Conservation (phyloP, 2,113 vertebrate species). For the Oncorhynchus tshawytscha region DNA sequence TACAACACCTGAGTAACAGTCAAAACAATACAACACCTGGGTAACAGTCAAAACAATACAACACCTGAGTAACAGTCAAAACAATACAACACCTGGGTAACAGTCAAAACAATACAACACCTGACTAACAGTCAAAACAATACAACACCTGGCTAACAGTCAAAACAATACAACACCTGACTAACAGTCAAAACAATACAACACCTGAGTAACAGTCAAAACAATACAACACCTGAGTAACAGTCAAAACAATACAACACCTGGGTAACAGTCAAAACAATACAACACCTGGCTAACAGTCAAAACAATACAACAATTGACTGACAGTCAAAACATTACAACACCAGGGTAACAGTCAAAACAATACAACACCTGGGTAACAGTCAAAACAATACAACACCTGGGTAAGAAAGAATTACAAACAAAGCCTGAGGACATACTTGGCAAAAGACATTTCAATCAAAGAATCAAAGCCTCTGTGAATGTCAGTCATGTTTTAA, state of each 20-base stretch:
- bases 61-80: not conserved
- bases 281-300: not conserved
- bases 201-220: not conserved
- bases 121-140: not conserved
- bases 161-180: not conserved
- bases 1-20: not conserved
- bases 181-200: not conserved
- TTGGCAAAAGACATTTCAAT: not conserved
- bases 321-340: not conserved
- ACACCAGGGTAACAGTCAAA: not conserved
- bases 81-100: not conserved
- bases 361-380: not conserved
- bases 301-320: not conserved
- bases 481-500: not conserved
- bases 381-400: not conserved
- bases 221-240: not conserved
- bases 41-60: not conserved
- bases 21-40: not conserved
- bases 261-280: not conserved
- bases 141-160: not conserved
- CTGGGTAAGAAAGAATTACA: not conserved
- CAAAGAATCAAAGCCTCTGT: too few species aligned
- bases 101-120: not conserved
- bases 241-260: not conserved
- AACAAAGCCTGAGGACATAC: constrained; percentile 11